Evolutionary conservation across 2,888 invertebrate species (phyloP).

Genomic region (Saturnia japonica): DNA sequence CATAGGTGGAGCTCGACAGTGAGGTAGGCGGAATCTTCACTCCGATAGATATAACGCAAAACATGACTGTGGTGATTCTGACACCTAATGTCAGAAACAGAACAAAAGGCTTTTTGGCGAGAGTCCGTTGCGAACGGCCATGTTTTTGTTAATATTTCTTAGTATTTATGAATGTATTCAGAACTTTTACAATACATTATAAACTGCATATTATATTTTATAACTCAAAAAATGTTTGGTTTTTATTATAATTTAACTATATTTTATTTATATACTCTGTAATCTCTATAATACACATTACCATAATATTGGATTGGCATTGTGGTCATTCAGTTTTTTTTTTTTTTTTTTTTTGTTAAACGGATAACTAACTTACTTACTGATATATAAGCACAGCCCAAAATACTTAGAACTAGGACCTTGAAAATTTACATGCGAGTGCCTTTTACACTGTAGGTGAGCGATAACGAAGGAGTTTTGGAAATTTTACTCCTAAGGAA

Average conservation of each 20-base stretch:
- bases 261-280: too few species aligned
- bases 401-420: too few species aligned
- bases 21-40: slow-evolving; percentile 21
- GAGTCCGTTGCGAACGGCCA: slow-evolving; percentile 2
- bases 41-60: slow-evolving; percentile 19
- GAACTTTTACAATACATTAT: slow-evolving; percentile 2
- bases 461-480: too few species aligned
- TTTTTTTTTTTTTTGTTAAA: too few species aligned
- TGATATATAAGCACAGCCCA: too few species aligned
- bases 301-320: too few species aligned
- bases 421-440: too few species aligned
- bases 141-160: slow-evolving; percentile 14
- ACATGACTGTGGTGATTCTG: slow-evolving; percentile 21
- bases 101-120: slow-evolving; percentile 15
- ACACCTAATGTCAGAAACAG: slow-evolving; percentile 17
- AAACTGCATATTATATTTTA: not conserved
- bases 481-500: too few species aligned
- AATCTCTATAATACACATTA: too few species aligned
- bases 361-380: too few species aligned
- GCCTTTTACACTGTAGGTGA: too few species aligned
- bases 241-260: not conserved
- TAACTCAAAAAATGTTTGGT: not conserved
- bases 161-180: slow-evolving; percentile 1
- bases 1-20: slow-evolving; percentile 20
- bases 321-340: too few species aligned